Evolutionary conservation across 1,140 invertebrate species (phyloP).

Genomic region (Hetaerina americana): DNA sequence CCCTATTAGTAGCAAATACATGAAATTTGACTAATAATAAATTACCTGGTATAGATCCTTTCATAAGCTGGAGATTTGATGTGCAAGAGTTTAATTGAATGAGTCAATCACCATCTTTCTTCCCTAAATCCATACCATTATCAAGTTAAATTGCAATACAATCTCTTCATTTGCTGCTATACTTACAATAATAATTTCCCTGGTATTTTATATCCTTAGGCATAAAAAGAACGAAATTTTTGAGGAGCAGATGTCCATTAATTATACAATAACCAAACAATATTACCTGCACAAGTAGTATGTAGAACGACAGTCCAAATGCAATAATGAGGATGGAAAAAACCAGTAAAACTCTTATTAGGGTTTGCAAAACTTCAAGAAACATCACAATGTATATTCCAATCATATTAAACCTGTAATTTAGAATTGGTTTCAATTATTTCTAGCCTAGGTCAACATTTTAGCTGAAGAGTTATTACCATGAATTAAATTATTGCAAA

Average conservation of each 20-base stretch:
- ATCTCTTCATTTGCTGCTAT: too few species aligned
- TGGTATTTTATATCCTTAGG: too few species aligned
- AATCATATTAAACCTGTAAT: constrained; percentile 39
- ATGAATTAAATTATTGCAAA: background rate
- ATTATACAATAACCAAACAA: constrained; percentile 10
- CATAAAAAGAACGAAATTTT: too few species aligned
- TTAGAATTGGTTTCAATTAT: constrained; percentile 14
- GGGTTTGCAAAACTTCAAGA: constrained; percentile 71
- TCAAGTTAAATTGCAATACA: too few species aligned
- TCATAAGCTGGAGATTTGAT: too few species aligned
- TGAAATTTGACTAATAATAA: too few species aligned
- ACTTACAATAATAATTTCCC: too few species aligned
- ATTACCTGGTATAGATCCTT: too few species aligned
- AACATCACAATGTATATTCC: constrained; percentile 91
- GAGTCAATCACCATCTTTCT: too few species aligned
- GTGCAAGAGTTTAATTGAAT: too few species aligned
- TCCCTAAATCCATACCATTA: background rate
- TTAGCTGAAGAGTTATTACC: background rate
- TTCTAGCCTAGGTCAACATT: constrained; percentile 35
- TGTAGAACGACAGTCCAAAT: constrained; percentile 75
- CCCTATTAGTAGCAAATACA: too few species aligned
- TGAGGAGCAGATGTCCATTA: too few species aligned
- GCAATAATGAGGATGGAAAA: constrained; percentile 83
- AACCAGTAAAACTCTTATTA: constrained; percentile 72
- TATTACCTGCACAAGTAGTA: constrained; percentile 59